Evolutionary conservation across 2,888 invertebrate species (phyloP).

Genomic region (Aethes cnicana): DNA sequence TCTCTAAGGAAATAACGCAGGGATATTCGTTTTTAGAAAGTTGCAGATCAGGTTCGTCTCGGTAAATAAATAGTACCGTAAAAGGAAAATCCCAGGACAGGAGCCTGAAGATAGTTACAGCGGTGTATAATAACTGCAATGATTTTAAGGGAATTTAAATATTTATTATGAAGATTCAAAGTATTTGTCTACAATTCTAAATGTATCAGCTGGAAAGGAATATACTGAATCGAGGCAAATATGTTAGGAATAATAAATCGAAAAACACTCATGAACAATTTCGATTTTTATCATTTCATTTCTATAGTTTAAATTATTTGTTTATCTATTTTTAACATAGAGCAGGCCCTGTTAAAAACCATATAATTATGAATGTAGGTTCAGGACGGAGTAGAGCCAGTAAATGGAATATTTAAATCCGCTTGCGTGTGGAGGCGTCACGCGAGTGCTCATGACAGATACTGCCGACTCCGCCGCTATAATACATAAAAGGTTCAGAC

Average conservation of each 20-base stretch:
- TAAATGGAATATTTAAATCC: constrained; percentile 45
- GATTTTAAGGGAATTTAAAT: too few species aligned
- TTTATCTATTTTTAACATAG: not conserved
- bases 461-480: constrained; percentile 36
- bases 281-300: too few species aligned
- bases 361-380: constrained; percentile 1
- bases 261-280: too few species aligned
- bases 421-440: constrained; percentile 53
- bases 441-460: constrained; percentile 54
- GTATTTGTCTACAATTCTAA: too few species aligned
- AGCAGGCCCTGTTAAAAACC: constrained; percentile 6
- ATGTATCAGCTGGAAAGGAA: too few species aligned
- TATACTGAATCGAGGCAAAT: too few species aligned
- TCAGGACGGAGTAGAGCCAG: constrained; percentile 13
- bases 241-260: too few species aligned
- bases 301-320: too few species aligned
- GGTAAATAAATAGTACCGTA: constrained; percentile 8
- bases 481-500: too few species aligned
- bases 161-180: too few species aligned
- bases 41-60: constrained; percentile 49
- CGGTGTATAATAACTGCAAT: too few species aligned
- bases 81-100: not conserved
- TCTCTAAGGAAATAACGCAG: constrained; percentile 75
- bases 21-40: constrained; percentile 64
- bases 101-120: not conserved